Evolutionary conservation across 2,797 vertebrate species (phyloP), one percentile per base, ranked within the genome.

Genomic region (Typhlichthys subterraneus): DNA sequence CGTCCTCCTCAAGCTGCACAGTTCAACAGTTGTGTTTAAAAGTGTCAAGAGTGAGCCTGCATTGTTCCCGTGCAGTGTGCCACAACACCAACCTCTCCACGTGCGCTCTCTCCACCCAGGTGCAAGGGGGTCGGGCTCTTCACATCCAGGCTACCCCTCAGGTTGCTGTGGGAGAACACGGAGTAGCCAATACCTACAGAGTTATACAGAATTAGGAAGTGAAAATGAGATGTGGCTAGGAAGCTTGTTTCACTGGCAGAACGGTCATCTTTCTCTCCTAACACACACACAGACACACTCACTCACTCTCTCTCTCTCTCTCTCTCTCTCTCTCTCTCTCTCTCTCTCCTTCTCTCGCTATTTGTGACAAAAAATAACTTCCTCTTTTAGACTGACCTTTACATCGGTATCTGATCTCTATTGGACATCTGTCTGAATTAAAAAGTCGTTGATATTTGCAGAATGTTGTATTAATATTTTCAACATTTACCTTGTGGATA

Each of bases 151-250:
- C 89, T 77, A 61, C 92, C 86, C 67, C 85, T 92, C 59, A 96
- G 89, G 86, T 90, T 91, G 70, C 91, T 78, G 0, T 93, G 79
- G 0, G 95, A 90, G 88, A 96, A 94, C 76, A 96, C 80, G 0
- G 95, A 93, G 85, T 95, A 95, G 71, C 93, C 83, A 1, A 95
- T 86, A 63, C 94, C 96, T 96, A 76, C 2, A 74, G 77, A 31
- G 56, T 76, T 48, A 82, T 45, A 77, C 45, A 80, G 59, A 42
- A 78, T 82, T 57, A 48, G 85, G 71, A 89, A 87, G 85, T 88
- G 88, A 92, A 90, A 76, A 83, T 79, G 77, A 86, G 82, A 88
- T 82, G 80, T 85, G 83, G 85, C 79, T 69, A 58, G 66, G 66
- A 72, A 49, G 12, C 42, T 31, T 65, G 55, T 82, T 79, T 78